Conservation (phyloP, 2,797 vertebrate species). For the Hyperoplus immaculatus region DNA sequence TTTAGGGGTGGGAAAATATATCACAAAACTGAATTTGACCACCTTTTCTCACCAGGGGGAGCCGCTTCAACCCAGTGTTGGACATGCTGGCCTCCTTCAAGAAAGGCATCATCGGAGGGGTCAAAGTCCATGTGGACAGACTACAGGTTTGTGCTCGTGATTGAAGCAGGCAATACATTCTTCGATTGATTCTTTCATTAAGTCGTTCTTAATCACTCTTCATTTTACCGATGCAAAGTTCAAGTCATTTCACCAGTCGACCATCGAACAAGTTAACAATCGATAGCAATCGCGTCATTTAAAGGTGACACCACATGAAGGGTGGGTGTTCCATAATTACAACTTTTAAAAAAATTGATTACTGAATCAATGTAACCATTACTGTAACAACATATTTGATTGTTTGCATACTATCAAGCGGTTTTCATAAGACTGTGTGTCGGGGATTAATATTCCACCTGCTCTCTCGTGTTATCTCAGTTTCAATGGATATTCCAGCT, state of each 20-base stretch:
- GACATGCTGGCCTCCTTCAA: constrained; percentile 98
- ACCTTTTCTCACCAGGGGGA: constrained; percentile 87
- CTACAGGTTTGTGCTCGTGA: constrained; percentile 89
- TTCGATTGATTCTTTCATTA: background rate
- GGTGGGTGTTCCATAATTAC: background rate
- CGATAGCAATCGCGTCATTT: background rate
- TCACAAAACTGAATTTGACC: background rate
- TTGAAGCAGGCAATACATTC: background rate
- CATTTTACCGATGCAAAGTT: background rate
- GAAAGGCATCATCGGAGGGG: constrained; percentile 94
- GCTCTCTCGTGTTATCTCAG: background rate
- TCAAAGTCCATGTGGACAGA: constrained; percentile 97
- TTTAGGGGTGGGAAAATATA: background rate
- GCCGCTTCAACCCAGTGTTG: constrained; percentile 95
- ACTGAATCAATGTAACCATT: background rate
- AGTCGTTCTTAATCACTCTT: background rate
- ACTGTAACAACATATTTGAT: background rate
- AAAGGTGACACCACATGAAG: background rate
- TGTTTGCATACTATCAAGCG: constrained; percentile 6
- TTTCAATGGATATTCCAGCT: background rate
- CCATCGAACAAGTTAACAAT: constrained; percentile 3
- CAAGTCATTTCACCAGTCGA: background rate
- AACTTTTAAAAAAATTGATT: background rate
- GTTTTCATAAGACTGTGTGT: background rate
- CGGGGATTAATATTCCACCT: background rate